phyloP scores from a whole-genome alignment of 2,113 vertebrate genomes.

The Craseonycteris thonglongyai region DNA sequence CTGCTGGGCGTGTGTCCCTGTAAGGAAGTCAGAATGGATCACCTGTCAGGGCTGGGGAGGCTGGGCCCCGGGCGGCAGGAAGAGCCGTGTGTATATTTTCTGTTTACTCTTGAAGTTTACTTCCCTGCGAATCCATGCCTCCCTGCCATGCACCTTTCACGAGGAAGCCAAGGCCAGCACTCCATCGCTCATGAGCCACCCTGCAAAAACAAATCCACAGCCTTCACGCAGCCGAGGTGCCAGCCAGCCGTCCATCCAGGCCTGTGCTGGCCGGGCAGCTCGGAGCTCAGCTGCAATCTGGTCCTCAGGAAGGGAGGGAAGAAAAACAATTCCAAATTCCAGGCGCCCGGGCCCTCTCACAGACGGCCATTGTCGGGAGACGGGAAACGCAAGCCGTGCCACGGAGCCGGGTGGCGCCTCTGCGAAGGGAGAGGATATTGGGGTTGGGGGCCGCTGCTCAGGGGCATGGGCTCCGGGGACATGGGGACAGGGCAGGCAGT shows the following conservation, averaged over 20 bases:
- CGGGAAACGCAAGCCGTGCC: not conserved
- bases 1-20: not conserved
- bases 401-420: not conserved
- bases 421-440: constrained; percentile 4
- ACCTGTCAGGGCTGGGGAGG: constrained; percentile 29
- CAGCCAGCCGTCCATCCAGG: constrained; percentile 39
- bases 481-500: not conserved
- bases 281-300: constrained; percentile 20
- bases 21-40: constrained; percentile 34
- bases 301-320: constrained; percentile 59
- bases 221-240: not conserved
- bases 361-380: constrained; percentile 50
- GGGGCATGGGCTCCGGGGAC: not conserved
- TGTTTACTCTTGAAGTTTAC: constrained; percentile 48
- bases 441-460: constrained; percentile 14
- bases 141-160: not conserved
- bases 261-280: constrained; percentile 1
- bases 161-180: not conserved
- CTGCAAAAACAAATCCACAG: constrained; percentile 55
- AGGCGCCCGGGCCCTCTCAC: constrained; percentile 43
- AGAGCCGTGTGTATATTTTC: constrained; percentile 33
- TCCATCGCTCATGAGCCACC: constrained; percentile 23
- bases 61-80: constrained; percentile 26
- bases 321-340: constrained; percentile 67
- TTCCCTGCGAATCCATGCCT: constrained; percentile 51